A percentile compares a stretch with the other conserved stretches of the same genome.
These are phyloP conservation scores for Proisotoma minuta DNA, from an alignment of 2,888 invertebrate genomes.

Conservation along the genomic window DNA sequence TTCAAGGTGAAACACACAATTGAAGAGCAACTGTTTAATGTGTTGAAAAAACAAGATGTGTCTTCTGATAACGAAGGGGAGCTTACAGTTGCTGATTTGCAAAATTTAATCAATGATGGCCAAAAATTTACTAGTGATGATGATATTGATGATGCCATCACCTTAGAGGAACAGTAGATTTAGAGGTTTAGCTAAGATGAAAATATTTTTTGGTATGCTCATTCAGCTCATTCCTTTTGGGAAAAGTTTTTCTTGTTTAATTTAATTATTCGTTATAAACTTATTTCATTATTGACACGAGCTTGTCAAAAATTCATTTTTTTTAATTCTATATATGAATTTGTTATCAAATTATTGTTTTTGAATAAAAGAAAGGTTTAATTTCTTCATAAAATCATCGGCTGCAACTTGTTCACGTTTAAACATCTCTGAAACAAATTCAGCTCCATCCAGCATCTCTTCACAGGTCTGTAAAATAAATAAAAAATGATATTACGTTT, in stretches of 20 bases:
- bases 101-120: constrained; percentile 30
- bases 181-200: too few relatives aligned
- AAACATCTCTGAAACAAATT: constrained; percentile 1
- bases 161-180: too few relatives aligned
- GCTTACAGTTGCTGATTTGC: constrained; percentile 48
- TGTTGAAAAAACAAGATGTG: constrained; percentile 46
- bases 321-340: too few relatives aligned
- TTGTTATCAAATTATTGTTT: not conserved
- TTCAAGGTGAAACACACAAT: constrained; percentile 57
- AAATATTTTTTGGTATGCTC: too few relatives aligned
- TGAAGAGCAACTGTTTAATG: constrained; percentile 63
- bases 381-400: constrained; percentile 12
- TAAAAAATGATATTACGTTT: not conserved
- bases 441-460: not conserved
- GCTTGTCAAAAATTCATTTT: too few relatives aligned
- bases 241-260: too few relatives aligned
- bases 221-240: too few relatives aligned
- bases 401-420: constrained; percentile 4
- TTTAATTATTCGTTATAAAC: too few relatives aligned
- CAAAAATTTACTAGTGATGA: too few relatives aligned
- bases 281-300: too few relatives aligned
- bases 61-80: constrained; percentile 43
- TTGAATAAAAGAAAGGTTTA: not conserved
- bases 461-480: not conserved
- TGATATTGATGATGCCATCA: too few relatives aligned